Base-by-base conservation (phyloP, 2,888 invertebrate species). In the Erebia epiphron region DNA sequence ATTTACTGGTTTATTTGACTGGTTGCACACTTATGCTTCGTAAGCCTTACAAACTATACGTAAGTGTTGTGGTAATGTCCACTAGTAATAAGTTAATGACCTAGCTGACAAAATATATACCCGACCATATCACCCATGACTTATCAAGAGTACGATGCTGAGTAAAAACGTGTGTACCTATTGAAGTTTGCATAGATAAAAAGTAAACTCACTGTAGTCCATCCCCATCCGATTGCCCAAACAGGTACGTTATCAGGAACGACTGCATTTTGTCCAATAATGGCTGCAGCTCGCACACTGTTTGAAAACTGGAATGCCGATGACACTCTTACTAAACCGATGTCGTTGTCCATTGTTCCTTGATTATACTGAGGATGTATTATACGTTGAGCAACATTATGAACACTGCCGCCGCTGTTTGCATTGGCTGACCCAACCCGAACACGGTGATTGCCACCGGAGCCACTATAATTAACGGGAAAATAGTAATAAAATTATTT, bases 161-260 rank as follows among this genome's bases (percentile, higher is more conserved):
- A 35, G 35, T 35, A 35, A 35, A 35, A 35, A 35, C 35, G 35
- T 7, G 7, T 35, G 35, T 7, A 35, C 4, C n/a, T n/a, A 21
- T 21, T 21, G 2, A 26, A 35, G 0, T 35, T 35, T 35, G 5
- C 7, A 35, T 7, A 0, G 35, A 35, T 35, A 2, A 57, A 57
- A 57, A 57, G 1, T 14, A 57, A 18, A 50, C 69, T 73, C 49
- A 69, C 69, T 41, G 56, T 58, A 10, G 58, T 63, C 54, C 66
- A 63, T 2, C 87, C 87, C 87, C 87, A 87, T 72, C 87, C 86
- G 46, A 81, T 75, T 35, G 85, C 84, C 80, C 80, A 83, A 8
- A 86, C 86, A 1, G 70, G 74, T 68, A 77, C 75, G 69, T 83
- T 80, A 62, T 87, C 86, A 14, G 49, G 76, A 5, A 85, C 69